These are phyloP conservation scores for Drosophila nasuta DNA, from an alignment of 1,140 invertebrate genomes.

Conservation along the genomic window DNA sequence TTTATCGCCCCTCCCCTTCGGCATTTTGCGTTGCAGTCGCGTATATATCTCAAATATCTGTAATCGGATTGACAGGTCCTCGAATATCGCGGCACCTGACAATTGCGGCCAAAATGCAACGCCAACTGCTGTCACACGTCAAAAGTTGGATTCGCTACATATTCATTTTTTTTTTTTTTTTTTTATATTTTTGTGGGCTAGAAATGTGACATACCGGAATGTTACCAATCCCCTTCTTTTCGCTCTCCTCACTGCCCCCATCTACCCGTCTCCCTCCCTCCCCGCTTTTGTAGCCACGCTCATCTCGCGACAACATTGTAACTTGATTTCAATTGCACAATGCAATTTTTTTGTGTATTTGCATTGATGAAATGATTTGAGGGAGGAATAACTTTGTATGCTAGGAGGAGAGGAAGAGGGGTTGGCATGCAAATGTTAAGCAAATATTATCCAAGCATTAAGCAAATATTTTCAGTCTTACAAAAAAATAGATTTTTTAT, in stretches of 20 bases:
- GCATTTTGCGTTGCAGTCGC: neutral
- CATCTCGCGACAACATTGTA: conserved; percentile 17
- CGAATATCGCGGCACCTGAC: conserved; percentile 73
- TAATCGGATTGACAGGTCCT: conserved; percentile 65
- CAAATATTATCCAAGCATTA: no score
- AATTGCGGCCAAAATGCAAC: conserved; percentile 72
- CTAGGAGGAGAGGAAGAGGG: neutral
- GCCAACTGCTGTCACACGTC: conserved; percentile 65
- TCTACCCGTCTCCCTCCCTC: neutral
- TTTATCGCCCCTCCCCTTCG: neutral
- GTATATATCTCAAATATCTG: conserved; percentile 51
- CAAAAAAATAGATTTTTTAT: no score
- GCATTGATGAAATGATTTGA: conserved; percentile 5
- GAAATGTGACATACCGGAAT: conserved; percentile 62
- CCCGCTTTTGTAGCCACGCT: neutral
- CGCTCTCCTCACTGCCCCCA: no score
- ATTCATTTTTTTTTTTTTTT: conserved; percentile 9
- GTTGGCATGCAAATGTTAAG: neutral
- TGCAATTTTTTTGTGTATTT: conserved; percentile 29
- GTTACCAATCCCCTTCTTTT: conserved; percentile 7
- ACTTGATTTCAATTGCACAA: conserved; percentile 46
- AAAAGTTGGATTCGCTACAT: conserved; percentile 62
- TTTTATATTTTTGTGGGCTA: conserved; percentile 51
- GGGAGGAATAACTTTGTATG: no score
- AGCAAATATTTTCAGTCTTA: no score